phyloP scores from a whole-genome alignment of 2,888 invertebrate species.

The Oligia fasciuncula region DNA sequence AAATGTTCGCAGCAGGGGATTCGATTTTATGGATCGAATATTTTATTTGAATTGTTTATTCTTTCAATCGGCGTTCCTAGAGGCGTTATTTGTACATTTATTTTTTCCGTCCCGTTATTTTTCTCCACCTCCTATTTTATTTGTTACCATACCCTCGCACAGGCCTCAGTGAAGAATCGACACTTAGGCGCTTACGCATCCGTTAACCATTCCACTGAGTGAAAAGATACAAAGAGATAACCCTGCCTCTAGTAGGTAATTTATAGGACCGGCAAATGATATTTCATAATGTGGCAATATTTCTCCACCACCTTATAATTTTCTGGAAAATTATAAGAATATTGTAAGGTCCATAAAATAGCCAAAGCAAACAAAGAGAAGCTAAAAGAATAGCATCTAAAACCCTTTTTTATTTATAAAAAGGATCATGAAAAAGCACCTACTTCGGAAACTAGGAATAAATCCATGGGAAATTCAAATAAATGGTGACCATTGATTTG shows the following conservation, averaged over 20 bases:
- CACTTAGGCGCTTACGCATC: neutral
- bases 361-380: neutral
- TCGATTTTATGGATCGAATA: neutral
- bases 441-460: neutral
- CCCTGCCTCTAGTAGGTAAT: neutral
- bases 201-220: neutral
- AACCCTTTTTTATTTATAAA: slow-evolving; percentile 2
- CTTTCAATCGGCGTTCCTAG: too few species aligned
- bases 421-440: slow-evolving; percentile 1
- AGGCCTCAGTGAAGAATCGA: neutral
- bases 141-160: neutral
- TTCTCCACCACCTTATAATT: neutral
- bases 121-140: neutral
- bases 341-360: neutral
- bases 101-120: neutral
- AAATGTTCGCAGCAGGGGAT: neutral
- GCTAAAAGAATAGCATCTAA: neutral
- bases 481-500: neutral
- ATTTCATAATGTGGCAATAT: too few species aligned
- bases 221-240: neutral
- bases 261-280: neutral
- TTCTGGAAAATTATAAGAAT: neutral
- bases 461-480: slow-evolving; percentile 9
- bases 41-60: neutral
- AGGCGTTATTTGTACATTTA: neutral